Percentiles rank a stretch among this genome's conserved stretches.
These are phyloP conservation scores for Eupithecia tripunctaria DNA, from an alignment of 2,888 invertebrate genomes.

Conservation along the genomic window DNA sequence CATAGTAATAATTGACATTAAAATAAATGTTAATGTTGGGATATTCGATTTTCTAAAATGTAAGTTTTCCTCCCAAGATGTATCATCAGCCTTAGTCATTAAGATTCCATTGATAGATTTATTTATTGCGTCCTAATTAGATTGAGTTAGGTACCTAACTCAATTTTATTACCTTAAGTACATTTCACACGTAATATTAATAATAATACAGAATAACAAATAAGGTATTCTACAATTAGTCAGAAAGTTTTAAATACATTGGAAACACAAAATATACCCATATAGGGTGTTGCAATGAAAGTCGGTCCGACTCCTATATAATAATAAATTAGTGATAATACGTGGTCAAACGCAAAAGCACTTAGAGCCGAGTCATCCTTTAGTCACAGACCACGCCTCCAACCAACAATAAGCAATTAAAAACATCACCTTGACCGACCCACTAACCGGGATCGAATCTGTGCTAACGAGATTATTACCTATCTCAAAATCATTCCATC, in stretches of 20 bases:
- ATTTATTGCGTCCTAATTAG: background rate
- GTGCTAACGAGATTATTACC: constrained; percentile 75
- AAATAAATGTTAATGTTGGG: background rate
- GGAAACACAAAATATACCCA: background rate
- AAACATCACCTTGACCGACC: constrained; percentile 75
- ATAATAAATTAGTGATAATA: background rate
- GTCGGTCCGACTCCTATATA: background rate
- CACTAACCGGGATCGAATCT: constrained; percentile 76
- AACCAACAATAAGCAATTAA: constrained; percentile 66
- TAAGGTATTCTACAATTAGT: background rate
- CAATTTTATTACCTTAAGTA: too few species aligned
- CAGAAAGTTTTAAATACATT: background rate
- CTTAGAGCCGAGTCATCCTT: constrained; percentile 30
- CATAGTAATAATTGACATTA: background rate
- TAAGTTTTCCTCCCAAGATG: background rate
- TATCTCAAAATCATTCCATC: constrained; percentile 71
- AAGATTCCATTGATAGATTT: background rate
- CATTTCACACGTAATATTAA: too few species aligned
- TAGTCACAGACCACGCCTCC: constrained; percentile 46
- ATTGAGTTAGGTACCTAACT: too few species aligned
- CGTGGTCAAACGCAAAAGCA: constrained; percentile 4
- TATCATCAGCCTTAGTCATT: background rate
- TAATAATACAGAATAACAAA: background rate
- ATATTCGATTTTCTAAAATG: background rate
- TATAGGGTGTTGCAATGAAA: background rate